Base-by-base conservation (phyloP, 2,888 invertebrate genomes). In the Hesperia comma region DNA sequence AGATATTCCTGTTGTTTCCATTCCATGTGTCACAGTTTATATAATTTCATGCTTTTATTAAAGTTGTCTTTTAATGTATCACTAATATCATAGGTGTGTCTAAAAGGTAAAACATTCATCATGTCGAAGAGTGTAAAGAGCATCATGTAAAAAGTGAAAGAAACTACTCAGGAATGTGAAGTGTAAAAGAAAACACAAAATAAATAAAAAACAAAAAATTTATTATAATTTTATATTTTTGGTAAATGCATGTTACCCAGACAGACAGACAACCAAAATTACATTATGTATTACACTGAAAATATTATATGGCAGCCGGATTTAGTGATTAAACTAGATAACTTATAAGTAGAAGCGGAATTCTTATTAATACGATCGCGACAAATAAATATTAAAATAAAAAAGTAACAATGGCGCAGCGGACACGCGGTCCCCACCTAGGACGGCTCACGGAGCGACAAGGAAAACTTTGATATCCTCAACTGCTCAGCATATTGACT, bases 181-280 rank as follows among this genome's bases (percentile, higher is more conserved):
- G 7, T 19, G 33, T 33, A 6, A 3, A 62, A 61, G 41, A 41
- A 80, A 81, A 82, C 63, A 70, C 54, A 60, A 46, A 21, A 10
- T 53, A n/a, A 57, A 56, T 68, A 85, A 86, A 85, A 85, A 86
- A 85, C 79, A 84, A 82, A 79, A 77, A 72, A 74, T 83, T 86
- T 83, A 87, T 86, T 87, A 82, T 75, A 80, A 85, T 79, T 83
- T 87, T 80, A 66, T 66, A 60, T 78, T 91, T 91, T 91, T 92
- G 92, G 91, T 92, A 92, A 91, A 92, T 92, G 92, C 91, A 86
- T 84, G 76, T 87, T 88, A 90, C 86, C 86, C 84, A 88, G 77
- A 86, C 77, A 88, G 77, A 86, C 77, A 86, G 86, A 87, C 87
- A 88, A 90, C 85, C 88, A 82, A 88, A 84, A 66, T 58, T 64